Evolutionary conservation across 1,140 invertebrate genomes (phyloP).

Genomic region (Zaprionus africanus): DNA sequence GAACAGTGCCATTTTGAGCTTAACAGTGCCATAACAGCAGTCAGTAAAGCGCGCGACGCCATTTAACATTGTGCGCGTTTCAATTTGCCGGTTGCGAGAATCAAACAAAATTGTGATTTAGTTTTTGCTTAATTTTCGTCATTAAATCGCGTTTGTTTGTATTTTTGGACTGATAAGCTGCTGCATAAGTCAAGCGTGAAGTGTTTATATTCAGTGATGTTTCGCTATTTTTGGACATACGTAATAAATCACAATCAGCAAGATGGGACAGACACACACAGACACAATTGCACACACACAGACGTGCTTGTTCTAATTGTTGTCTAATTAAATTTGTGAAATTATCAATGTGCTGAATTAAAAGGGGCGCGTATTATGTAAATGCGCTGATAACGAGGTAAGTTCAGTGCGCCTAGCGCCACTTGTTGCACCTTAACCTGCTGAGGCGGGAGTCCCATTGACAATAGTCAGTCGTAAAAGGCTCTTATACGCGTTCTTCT

Average conservation of each 20-base stretch:
- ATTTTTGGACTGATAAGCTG: not conserved
- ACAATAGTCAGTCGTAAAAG: not conserved
- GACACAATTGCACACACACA: not conserved
- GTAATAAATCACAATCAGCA: slow-evolving; percentile 50
- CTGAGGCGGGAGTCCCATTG: not conserved
- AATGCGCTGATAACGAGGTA: not conserved
- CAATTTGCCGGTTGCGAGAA: not conserved
- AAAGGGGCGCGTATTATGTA: slow-evolving; percentile 7
- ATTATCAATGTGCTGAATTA: slow-evolving; percentile 20
- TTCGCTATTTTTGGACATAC: slow-evolving; percentile 31
- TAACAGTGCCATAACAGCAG: slow-evolving; percentile 31
- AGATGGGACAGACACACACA: not conserved
- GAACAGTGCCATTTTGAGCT: slow-evolving; percentile 17
- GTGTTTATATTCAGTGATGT: slow-evolving; percentile 25
- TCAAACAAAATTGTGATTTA: not conserved
- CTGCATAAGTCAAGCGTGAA: not conserved
- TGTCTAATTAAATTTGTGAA: slow-evolving; percentile 35
- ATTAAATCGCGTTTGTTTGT: not conserved
- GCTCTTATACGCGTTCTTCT: not conserved
- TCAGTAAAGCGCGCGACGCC: not conserved
- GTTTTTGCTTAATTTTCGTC: not conserved
- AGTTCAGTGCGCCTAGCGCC: not conserved
- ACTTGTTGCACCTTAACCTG: slow-evolving; percentile 22
- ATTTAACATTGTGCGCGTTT: not conserved
- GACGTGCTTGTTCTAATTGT: slow-evolving; percentile 33